These are phyloP conservation scores for Heterotilapia buettikoferi DNA, from an alignment of 2,113 vertebrate species.

Conservation along the genomic window DNA sequence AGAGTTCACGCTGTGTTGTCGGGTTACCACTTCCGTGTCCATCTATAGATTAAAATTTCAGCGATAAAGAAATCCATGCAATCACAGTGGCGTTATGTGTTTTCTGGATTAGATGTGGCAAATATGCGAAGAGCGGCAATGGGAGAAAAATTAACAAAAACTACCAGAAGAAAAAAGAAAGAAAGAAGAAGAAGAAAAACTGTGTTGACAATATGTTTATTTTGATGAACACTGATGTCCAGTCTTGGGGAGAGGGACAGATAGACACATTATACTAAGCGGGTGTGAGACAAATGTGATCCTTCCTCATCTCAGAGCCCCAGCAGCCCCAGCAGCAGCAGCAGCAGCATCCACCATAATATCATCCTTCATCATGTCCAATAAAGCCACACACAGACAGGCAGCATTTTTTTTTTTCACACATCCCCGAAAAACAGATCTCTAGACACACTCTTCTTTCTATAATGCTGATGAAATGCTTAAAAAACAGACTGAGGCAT, in stretches of 20 bases:
- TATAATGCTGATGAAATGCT: constrained; percentile 57
- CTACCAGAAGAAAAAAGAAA: background rate
- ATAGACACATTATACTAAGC: constrained; percentile 63
- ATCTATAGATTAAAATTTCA: background rate
- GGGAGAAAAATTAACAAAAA: constrained; percentile 29
- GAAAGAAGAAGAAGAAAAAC: background rate
- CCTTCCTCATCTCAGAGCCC: constrained; percentile 51
- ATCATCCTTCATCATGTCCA: constrained; percentile 69
- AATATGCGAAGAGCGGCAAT: background rate
- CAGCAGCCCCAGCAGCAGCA: constrained; percentile 33
- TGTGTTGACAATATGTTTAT: constrained; percentile 49
- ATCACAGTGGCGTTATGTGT: background rate
- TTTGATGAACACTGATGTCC: constrained; percentile 56
- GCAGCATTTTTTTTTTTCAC: constrained; percentile 41
- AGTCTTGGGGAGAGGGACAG: constrained; percentile 46
- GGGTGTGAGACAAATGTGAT: constrained; percentile 60
- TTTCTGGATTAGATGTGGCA: background rate
- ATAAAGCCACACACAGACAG: constrained; percentile 63
- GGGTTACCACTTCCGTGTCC: background rate
- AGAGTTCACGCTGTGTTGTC: background rate
- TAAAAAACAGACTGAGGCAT: constrained; percentile 47
- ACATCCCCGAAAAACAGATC: constrained; percentile 36
- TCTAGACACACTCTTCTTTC: constrained; percentile 45
- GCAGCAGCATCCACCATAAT: constrained; percentile 59
- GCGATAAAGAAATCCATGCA: background rate